Evolutionary conservation across 2,888 invertebrate species (phyloP), one percentile per base, ranked within the genome.

Genomic region (Papilio demoleus): DNA sequence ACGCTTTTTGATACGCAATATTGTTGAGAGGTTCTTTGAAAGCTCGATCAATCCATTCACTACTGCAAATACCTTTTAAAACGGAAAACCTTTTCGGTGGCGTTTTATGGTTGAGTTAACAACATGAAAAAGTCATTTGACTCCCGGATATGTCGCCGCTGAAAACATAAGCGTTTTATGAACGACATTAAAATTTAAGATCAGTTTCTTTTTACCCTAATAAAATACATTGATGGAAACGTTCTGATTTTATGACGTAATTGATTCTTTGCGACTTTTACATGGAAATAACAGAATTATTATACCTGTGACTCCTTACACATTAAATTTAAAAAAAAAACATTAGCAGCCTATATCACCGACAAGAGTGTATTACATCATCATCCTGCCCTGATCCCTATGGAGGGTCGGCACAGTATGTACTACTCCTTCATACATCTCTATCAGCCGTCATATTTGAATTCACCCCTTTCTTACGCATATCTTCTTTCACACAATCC

Each of bases 61-160:
- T 59, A 65, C 59, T 50, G 68, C 59, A 59, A 68, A 68, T 68
- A 68, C 68, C 64, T 68, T 68, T 68, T 60, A 68, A 64, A 68
- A 59, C 59, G 60, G 64, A 59, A 64, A 64, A 64, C 59, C 64
- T 60, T 68, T 65, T 65, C 8, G 50, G 64, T 40, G 59, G 47
- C 47, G 27, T 68, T 68, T 68, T 68, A 68, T 59, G 40, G 68
- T 68, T 24, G 38, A 65, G 68, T 68, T 68, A 65, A 65, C 64
- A 68, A 68, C 68, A 68, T 53, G 68, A 68, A 68, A 68, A 68
- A 60, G 68, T 68, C 64, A 68, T 68, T 68, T 65, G 64, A 59
- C 68, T 65, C 59, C n/a, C 31, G 68, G 40, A 68, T 50, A 53
- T 65, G 64, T 68, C 27, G 50, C 58, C 31, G 64, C 19, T 65